phyloP scores from a whole-genome alignment of 2,888 invertebrate genomes.

The Drosophila phalerata region DNA sequence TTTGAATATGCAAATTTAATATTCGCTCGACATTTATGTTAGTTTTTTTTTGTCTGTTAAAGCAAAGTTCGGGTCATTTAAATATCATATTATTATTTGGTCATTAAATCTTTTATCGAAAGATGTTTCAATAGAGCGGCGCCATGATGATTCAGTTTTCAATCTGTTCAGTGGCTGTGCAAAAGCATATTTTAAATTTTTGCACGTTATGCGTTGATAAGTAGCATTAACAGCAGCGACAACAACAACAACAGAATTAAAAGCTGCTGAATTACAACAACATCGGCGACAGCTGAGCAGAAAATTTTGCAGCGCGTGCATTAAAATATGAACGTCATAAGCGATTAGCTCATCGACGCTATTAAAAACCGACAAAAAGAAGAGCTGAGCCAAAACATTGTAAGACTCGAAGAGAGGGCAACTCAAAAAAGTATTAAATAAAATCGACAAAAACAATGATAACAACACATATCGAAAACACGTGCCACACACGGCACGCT shows the following conservation, averaged over 20 bases:
- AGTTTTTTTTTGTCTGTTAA: background rate
- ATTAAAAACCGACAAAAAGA: conserved; percentile 34
- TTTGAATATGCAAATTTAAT: background rate
- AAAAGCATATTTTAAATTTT: conserved; percentile 58
- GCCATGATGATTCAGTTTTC: conserved; percentile 51
- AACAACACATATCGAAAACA: conserved; percentile 49
- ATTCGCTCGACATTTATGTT: background rate
- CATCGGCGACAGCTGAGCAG: conserved; percentile 55
- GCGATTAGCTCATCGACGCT: conserved; percentile 72
- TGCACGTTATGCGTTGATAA: conserved; percentile 60
- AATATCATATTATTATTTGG: background rate
- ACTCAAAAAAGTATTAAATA: conserved; percentile 31
- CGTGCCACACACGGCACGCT: conserved; percentile 58
- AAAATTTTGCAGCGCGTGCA: conserved; percentile 67
- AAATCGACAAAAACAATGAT: conserved; percentile 44
- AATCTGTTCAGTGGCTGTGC: conserved; percentile 25
- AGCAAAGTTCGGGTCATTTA: background rate
- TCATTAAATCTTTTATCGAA: conserved; percentile 25
- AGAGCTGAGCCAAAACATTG: conserved; percentile 53
- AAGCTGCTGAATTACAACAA: conserved; percentile 21
- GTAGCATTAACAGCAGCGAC: background rate
- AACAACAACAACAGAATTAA: conserved; percentile 26
- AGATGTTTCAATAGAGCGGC: conserved; percentile 23
- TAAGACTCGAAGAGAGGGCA: conserved; percentile 37
- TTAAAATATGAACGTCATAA: conserved; percentile 67